phyloP scores from a whole-genome alignment of 2,113 vertebrate species.

The Chelonoidis abingdonii region DNA sequence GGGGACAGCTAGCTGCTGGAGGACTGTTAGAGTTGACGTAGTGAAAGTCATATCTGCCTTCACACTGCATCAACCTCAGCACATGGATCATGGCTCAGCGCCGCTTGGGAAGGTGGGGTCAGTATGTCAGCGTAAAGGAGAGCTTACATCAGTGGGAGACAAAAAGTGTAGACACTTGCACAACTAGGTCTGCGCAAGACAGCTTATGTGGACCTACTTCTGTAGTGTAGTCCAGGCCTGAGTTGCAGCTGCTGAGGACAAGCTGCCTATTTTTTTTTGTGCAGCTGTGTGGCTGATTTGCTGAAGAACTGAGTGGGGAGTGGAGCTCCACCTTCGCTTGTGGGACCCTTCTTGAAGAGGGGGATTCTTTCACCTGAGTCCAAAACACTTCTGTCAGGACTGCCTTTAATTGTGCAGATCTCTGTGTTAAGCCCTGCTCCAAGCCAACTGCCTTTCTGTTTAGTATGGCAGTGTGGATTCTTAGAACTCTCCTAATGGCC shows the following conservation, averaged over 20 bases:
- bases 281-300: neutral
- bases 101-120: too few relatives aligned
- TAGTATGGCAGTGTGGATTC: rapidly evolving
- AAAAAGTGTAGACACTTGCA: too few relatives aligned
- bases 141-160: too few relatives aligned
- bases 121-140: too few relatives aligned
- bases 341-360: neutral
- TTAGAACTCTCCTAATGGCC: rapidly evolving
- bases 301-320: neutral
- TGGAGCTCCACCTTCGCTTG: neutral
- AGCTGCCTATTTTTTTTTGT: neutral
- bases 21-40: too few relatives aligned
- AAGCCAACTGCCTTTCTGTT: rapidly evolving
- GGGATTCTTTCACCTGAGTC: neutral
- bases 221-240: too few relatives aligned
- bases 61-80: too few relatives aligned
- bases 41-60: too few relatives aligned
- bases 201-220: too few relatives aligned
- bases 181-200: too few relatives aligned
- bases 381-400: neutral
- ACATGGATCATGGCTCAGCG: too few relatives aligned
- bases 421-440: neutral
- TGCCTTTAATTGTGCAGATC: neutral
- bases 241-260: neutral
- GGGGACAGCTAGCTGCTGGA: too few relatives aligned